Evolutionary conservation across 1,140 invertebrate species (phyloP).

Genomic region (Caenorhabditis brenneri): DNA sequence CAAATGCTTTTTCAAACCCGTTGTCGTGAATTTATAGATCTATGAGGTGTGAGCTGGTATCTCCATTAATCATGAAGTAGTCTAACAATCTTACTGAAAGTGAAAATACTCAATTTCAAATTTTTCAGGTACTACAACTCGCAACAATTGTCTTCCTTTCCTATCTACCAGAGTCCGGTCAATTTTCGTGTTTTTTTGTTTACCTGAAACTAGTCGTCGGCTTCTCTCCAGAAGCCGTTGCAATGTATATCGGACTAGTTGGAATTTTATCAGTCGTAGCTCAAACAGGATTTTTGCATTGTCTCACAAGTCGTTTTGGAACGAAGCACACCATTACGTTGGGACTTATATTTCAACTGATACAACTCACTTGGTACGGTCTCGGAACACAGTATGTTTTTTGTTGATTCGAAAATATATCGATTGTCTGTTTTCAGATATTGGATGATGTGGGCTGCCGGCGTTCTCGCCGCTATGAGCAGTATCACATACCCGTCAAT

Average conservation of each 20-base stretch:
- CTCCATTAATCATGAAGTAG: too few relatives aligned
- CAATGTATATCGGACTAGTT: conserved; percentile 94
- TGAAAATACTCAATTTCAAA: not conserved
- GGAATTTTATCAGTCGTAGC: conserved; percentile 93
- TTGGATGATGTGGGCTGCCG: conserved; percentile 99
- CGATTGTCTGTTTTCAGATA: conserved; percentile 50
- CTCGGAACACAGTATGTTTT: conserved; percentile 78
- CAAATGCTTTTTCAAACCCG: too few relatives aligned
- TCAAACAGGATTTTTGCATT: conserved; percentile 77
- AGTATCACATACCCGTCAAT: conserved; percentile 96
- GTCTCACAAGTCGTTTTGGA: conserved; percentile 88
- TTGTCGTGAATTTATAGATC: too few relatives aligned
- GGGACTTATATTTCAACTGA: conserved; percentile 91
- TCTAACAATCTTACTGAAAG: too few relatives aligned
- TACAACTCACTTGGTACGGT: conserved; percentile 92
- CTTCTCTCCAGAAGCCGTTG: conserved; percentile 91
- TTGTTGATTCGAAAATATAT: not conserved
- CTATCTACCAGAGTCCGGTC: conserved; percentile 94
- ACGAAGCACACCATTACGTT: conserved; percentile 96
- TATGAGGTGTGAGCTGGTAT: too few relatives aligned
- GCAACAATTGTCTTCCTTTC: conserved; percentile 96
- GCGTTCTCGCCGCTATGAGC: conserved; percentile 89
- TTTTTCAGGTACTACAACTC: conserved; percentile 76
- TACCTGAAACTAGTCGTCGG: conserved; percentile 92
- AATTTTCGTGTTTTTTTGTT: conserved; percentile 99